Conservation (phyloP, 2,888 invertebrate species). For the Tachystola acroxantha region DNA sequence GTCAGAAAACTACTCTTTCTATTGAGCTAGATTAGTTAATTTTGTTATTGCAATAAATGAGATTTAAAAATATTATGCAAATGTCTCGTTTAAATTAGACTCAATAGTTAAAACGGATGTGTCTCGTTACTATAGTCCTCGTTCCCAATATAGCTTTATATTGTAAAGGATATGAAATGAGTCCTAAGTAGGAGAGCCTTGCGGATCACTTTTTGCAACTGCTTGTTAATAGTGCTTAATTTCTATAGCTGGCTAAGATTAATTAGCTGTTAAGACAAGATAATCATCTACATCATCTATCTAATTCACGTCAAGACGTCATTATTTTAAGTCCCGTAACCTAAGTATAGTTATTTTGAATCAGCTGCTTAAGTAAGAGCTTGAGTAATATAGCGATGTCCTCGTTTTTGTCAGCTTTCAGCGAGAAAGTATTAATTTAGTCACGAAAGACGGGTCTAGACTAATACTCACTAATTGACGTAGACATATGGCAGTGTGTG, state of each 20-base stretch:
- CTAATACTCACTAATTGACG: constrained; percentile 50
- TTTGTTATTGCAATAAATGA: too few species aligned
- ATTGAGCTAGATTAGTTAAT: too few species aligned
- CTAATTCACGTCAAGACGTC: background rate
- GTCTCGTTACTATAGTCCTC: background rate
- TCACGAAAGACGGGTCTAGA: constrained; percentile 32
- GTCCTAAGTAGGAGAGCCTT: too few species aligned
- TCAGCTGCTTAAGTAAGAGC: constrained; percentile 26
- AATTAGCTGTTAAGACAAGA: too few species aligned
- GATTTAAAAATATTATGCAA: too few species aligned
- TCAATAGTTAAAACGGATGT: background rate
- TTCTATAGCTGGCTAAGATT: too few species aligned
- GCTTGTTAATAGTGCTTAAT: too few species aligned
- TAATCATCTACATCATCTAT: background rate
- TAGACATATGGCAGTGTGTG: constrained; percentile 42
- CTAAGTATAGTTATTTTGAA: constrained; percentile 43
- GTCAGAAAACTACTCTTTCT: too few species aligned
- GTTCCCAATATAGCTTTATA: background rate
- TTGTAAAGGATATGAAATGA: too few species aligned
- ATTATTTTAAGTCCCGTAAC: constrained; percentile 5
- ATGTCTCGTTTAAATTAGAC: background rate
- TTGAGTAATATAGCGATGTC: constrained; percentile 39
- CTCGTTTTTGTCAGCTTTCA: constrained; percentile 42
- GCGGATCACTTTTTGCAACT: too few species aligned
- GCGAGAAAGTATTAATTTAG: constrained; percentile 42